These are phyloP conservation scores for Lysandra coridon DNA, from an alignment of 2,888 invertebrate species.

Conservation along the genomic window DNA sequence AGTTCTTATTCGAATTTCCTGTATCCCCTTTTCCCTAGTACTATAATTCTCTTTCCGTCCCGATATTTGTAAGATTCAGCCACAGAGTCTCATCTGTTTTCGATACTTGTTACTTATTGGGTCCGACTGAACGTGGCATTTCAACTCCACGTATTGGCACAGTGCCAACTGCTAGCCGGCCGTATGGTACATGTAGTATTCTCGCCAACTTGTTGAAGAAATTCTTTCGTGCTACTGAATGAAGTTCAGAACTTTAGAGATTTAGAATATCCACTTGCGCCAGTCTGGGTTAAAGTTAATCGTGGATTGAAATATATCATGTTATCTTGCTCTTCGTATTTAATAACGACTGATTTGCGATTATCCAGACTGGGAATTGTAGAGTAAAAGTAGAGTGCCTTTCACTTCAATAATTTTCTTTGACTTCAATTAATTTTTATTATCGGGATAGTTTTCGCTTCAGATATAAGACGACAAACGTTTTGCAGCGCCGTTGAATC, in stretches of 20 bases:
- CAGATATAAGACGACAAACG: background rate
- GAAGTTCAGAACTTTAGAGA: background rate
- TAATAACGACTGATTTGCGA: background rate
- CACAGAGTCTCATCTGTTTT: background rate
- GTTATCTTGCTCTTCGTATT: background rate
- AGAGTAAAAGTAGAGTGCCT: background rate
- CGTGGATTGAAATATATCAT: background rate
- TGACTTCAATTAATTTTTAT: no score
- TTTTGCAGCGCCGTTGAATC: no score
- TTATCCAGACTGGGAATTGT: background rate
- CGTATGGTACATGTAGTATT: background rate
- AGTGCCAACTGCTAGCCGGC: background rate
- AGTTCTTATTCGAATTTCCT: background rate
- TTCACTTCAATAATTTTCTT: no score
- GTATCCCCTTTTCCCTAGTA: background rate
- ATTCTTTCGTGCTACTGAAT: background rate
- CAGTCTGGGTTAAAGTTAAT: background rate
- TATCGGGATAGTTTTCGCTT: background rate
- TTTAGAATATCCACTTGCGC: background rate
- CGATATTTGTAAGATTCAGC: background rate
- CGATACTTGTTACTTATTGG: background rate
- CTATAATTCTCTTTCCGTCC: background rate
- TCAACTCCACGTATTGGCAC: background rate
- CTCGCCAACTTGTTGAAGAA: conserved; percentile 7
- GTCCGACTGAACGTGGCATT: background rate